These are phyloP conservation scores for Prionailurus bengalensis DNA, from an alignment of 2,113 vertebrate genomes.

Conservation along the genomic window DNA sequence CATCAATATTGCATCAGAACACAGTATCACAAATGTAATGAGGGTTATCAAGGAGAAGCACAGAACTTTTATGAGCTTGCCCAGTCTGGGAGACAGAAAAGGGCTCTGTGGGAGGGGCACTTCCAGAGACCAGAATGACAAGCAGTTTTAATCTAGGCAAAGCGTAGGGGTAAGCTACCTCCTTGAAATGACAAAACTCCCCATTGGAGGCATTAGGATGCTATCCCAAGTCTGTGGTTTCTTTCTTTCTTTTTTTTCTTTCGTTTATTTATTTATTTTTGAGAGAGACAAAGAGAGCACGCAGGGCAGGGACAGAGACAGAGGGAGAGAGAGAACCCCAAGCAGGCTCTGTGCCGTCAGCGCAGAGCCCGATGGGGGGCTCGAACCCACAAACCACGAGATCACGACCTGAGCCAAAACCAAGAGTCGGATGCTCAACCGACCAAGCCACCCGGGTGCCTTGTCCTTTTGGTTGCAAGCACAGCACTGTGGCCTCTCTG, in stretches of 20 bases:
- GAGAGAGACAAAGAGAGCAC: too few species aligned
- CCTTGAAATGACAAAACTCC: background rate
- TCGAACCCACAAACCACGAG: too few species aligned
- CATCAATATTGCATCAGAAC: background rate
- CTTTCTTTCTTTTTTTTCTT: too few species aligned
- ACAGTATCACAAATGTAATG: background rate
- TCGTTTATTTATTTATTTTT: too few species aligned
- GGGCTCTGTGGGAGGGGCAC: background rate
- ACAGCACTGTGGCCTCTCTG: background rate
- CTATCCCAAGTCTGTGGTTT: background rate
- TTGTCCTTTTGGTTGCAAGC: background rate
- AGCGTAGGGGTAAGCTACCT: background rate
- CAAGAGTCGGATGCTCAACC: too few species aligned
- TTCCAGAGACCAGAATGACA: background rate
- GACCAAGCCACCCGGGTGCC: too few species aligned
- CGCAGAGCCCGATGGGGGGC: too few species aligned
- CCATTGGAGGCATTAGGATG: background rate
- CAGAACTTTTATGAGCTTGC: background rate
- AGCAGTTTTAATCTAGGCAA: background rate
- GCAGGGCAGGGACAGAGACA: too few species aligned
- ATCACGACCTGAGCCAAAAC: too few species aligned
- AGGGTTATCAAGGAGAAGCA: background rate
- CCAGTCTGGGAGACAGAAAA: background rate
- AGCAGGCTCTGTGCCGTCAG: too few species aligned
- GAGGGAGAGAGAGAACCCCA: too few species aligned